A percentile compares a stretch with the other conserved stretches of the same genome.
These are phyloP conservation scores for Coracias cyanogaster DNA, from an alignment of 2,797 vertebrate species.

Conservation along the genomic window DNA sequence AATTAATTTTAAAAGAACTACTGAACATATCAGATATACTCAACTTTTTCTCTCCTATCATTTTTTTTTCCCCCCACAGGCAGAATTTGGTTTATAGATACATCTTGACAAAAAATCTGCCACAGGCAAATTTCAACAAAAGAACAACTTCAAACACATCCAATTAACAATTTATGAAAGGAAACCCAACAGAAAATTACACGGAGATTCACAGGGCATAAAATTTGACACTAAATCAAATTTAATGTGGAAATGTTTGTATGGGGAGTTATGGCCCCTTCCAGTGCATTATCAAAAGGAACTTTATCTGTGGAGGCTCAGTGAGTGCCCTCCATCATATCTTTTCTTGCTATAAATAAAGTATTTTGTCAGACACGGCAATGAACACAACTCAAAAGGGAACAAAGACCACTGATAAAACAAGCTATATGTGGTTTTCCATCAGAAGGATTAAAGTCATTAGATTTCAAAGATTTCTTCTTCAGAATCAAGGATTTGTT, in stretches of 20 bases:
- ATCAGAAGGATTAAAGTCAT: not conserved
- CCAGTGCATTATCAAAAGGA: not conserved
- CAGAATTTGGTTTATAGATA: slow-evolving; percentile 28
- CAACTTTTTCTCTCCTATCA: slow-evolving; percentile 14
- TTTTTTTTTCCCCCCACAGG: not conserved
- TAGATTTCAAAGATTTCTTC: not conserved
- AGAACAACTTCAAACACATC: slow-evolving; percentile 52
- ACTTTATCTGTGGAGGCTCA: slow-evolving; percentile 12
- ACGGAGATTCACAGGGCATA: slow-evolving; percentile 30
- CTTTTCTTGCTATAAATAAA: slow-evolving; percentile 19
- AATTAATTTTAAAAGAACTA: slow-evolving; percentile 29
- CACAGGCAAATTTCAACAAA: slow-evolving; percentile 52
- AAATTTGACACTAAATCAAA: slow-evolving; percentile 22
- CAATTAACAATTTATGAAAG: slow-evolving; percentile 62
- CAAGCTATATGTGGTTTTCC: not conserved
- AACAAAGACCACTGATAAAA: not conserved
- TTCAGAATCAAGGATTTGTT: not conserved
- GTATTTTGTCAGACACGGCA: not conserved
- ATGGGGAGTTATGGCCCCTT: not conserved
- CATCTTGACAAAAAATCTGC: slow-evolving; percentile 40
- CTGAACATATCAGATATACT: not conserved
- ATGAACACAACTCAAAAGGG: not conserved
- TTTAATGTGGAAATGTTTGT: not conserved
- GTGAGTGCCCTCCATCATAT: not conserved
- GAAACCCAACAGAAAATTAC: slow-evolving; percentile 46